A percentile compares a stretch with the other conserved stretches of the same genome.
phyloP scores from a whole-genome alignment of 2,888 invertebrate species.

The Stegana nigrithorax region DNA sequence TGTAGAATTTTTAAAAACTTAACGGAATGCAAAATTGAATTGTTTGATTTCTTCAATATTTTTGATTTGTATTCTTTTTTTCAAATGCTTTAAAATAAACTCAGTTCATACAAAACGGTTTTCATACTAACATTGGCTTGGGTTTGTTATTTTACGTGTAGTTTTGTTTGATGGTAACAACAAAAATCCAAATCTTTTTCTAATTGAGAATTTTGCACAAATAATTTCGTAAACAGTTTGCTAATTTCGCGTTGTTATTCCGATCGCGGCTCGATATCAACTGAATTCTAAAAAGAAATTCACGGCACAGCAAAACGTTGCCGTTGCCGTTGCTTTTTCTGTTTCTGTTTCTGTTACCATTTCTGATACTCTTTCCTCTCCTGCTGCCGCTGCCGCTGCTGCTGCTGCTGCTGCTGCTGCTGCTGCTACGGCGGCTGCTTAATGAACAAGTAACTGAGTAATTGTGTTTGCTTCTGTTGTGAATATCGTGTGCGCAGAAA shows the following conservation, averaged over 20 bases:
- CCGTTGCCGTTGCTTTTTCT: conserved; percentile 19
- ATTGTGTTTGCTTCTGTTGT: too few species aligned
- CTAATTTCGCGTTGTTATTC: conserved; percentile 37
- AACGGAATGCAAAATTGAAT: too few species aligned
- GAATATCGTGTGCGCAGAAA: too few species aligned
- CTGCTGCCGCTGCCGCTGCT: conserved; percentile 14
- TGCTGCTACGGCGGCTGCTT: too few species aligned
- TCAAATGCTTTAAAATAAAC: not conserved
- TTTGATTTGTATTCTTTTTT: conserved; percentile 8
- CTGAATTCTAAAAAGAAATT: conserved; percentile 57
- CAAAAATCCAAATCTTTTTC: conserved; percentile 1
- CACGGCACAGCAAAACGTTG: conserved; percentile 49
- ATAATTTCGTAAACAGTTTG: conserved; percentile 4
- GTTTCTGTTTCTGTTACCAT: conserved; percentile 28
- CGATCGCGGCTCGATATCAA: conserved; percentile 60
- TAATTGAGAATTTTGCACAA: not conserved
- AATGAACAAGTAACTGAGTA: too few species aligned
- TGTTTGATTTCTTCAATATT: too few species aligned
- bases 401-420: conserved; percentile 30
- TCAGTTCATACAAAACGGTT: not conserved
- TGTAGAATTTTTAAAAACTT: too few species aligned
- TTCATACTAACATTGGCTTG: not conserved
- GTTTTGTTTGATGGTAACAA: not conserved
- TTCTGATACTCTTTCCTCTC: too few species aligned
- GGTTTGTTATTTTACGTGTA: not conserved